Conservation (phyloP, 2,113 vertebrate species). For the Oxygymnocypris stewartii region DNA sequence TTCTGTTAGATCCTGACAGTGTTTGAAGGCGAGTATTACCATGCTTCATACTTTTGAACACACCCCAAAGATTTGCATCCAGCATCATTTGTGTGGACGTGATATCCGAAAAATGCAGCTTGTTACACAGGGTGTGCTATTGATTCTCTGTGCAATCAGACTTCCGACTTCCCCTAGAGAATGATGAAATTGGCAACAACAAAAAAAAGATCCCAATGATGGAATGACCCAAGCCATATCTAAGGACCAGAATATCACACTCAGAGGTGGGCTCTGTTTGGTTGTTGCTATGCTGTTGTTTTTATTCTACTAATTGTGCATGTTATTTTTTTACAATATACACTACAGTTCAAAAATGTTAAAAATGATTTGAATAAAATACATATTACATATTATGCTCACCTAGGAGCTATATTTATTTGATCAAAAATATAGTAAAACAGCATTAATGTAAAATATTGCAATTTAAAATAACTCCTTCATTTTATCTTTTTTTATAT, state of each 20-base stretch:
- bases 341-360: neutral
- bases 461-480: too few relatives aligned
- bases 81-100: neutral
- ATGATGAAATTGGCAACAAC: neutral
- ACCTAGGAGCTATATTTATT: too few relatives aligned
- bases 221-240: neutral
- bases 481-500: too few relatives aligned
- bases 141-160: conserved; percentile 2
- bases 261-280: neutral
- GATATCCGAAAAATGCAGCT: neutral
- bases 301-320: neutral
- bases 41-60: neutral
- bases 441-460: too few relatives aligned
- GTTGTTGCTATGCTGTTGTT: neutral
- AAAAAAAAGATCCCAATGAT: neutral
- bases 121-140: neutral
- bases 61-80: neutral
- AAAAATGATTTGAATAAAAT: too few relatives aligned
- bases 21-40: neutral
- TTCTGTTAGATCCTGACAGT: neutral
- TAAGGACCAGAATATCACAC: neutral
- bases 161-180: neutral
- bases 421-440: too few relatives aligned
- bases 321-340: neutral
- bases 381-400: too few relatives aligned